Conservation (phyloP, 2,113 vertebrate species). For the Megatriorchis doriae region DNA sequence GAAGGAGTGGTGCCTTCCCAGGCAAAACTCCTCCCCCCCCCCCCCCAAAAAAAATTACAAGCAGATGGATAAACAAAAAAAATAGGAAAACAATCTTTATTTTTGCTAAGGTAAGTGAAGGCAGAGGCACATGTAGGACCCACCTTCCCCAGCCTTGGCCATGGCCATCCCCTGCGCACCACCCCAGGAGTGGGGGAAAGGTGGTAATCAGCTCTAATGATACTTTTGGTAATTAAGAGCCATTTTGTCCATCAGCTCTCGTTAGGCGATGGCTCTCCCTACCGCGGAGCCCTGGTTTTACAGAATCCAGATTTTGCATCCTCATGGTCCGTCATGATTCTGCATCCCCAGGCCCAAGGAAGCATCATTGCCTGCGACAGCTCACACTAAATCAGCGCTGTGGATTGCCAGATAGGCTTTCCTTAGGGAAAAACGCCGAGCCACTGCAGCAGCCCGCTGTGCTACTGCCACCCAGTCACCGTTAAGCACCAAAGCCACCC, state of each 20-base stretch:
- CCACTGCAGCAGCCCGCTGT: not conserved
- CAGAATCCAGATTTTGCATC: not conserved
- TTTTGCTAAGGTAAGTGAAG: not conserved
- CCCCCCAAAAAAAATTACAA: no score
- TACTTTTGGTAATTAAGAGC: not conserved
- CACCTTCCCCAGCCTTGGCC: not conserved
- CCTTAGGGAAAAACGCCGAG: not conserved
- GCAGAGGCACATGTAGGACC: not conserved
- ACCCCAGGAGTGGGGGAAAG: not conserved
- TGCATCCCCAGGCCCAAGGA: not conserved
- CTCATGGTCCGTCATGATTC: not conserved
- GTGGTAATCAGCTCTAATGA: not conserved
- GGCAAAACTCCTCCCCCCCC: not conserved
- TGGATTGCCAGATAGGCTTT: not conserved
- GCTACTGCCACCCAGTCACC: not conserved
- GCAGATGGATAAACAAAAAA: not conserved
- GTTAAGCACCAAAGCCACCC: fast-evolving
- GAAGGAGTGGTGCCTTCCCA: not conserved
- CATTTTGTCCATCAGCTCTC: not conserved
- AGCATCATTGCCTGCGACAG: not conserved
- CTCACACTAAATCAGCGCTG: not conserved
- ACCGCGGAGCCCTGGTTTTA: not conserved
- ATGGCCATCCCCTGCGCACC: fast-evolving
- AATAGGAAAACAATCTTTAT: not conserved
- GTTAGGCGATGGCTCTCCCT: not conserved